Evolutionary conservation across 2,888 invertebrate species (phyloP), one percentile per base, ranked within the genome.

Genomic region (Homarus gammarus): DNA sequence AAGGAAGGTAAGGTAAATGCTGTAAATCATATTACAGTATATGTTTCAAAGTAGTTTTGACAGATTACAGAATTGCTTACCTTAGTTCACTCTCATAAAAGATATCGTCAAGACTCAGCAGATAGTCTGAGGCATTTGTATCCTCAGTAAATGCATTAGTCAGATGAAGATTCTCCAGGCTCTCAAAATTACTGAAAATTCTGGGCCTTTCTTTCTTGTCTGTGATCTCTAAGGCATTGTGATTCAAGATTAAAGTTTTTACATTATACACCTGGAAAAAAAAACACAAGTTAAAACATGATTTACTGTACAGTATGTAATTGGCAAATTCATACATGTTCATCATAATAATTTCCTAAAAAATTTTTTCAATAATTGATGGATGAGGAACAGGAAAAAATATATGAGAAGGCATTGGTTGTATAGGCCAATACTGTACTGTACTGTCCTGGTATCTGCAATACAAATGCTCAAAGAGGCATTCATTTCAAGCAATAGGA

Each of bases 81-180:
- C 33, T 61, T 1, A 92, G 75, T 56, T 84, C 84, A 68, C 92
- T 92, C 44, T 90, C 89, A 51, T 87, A 89, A 77, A 92, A 92
- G 68, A 92, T 89, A 64, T 91, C 90, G 15, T 90, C 92, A 5
- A 93, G 89, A 68, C 92, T 92, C 73, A 89, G 81, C 61, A 93
- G 91, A 31, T 92, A 92, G 31, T 92, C 91, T 1, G 93, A 92
- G 6, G 92, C 81, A 81, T 92, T 92, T 2, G 93, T 92, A 36
- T 90, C 90, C 64, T 93, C 93, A 22, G 95, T 95, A 93, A 97
- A 97, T 0, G 97, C 96, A 93, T 96, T 95, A 0, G 96, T 96
- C 92, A 97, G 94, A 93, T 96, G 96, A 1, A 97, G 94, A 92
- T 96, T 96, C 92, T 95, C 94, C n/a, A 97, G 94, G 91, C 96